Percentiles rank a stretch among this genome's conserved stretches.
phyloP scores from a whole-genome alignment of 2,113 vertebrate species.

The Andinoacara biseriatus region DNA sequence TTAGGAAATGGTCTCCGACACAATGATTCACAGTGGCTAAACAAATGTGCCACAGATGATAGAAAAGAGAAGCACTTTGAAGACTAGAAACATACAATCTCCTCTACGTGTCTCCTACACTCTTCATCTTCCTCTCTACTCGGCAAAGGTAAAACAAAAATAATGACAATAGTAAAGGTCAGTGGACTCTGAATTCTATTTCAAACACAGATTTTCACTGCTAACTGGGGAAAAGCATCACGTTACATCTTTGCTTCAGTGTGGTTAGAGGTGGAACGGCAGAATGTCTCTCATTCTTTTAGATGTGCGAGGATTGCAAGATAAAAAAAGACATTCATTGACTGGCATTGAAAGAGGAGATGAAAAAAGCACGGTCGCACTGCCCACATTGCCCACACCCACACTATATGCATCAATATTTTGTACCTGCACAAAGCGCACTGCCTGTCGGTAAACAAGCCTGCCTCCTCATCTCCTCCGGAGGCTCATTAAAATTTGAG shows the following conservation, averaged over 20 bases:
- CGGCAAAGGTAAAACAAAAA: neutral
- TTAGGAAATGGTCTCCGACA: accelerated
- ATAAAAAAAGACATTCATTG: neutral
- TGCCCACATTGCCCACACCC: constrained; percentile 29
- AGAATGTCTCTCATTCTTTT: constrained; percentile 14
- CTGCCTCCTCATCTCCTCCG: constrained; percentile 58
- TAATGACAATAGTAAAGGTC: constrained; percentile 17
- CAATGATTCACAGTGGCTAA: neutral
- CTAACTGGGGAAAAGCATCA: neutral
- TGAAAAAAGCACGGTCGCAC: neutral
- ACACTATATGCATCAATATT: constrained; percentile 43
- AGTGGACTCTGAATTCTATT: neutral
- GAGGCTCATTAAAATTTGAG: constrained; percentile 75
- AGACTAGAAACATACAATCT: neutral
- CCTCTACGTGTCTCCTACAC: neutral
- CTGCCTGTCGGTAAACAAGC: constrained; percentile 48
- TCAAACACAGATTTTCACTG: neutral
- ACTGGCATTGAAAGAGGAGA: neutral
- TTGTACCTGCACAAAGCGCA: constrained; percentile 47
- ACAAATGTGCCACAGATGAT: neutral
- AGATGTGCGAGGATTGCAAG: neutral
- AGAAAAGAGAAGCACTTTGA: neutral
- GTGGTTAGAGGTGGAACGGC: neutral
- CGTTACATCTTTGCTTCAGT: neutral
- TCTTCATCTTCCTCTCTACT: neutral